Base-by-base conservation (phyloP, 2,888 invertebrate species). In the Hecatera dysodea region DNA sequence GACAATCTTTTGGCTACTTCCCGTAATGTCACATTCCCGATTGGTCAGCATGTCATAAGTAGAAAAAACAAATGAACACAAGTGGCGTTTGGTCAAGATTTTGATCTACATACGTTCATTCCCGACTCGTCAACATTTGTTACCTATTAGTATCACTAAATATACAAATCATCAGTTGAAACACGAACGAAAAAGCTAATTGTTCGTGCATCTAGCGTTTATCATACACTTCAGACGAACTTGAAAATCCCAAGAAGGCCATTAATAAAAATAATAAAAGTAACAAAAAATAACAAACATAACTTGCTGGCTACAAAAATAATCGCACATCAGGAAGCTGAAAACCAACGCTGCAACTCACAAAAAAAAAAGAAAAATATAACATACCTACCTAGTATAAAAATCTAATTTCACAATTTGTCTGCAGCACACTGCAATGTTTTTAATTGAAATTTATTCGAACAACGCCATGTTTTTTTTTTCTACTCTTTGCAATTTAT, bases 361-460 rank as follows among this genome's bases (percentile, higher is more conserved):
- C n/a, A 46, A 42, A 46, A 60, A 67, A 36, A 52, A 22, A 24
- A 36, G 46, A 36, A 39, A 24, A 39, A 17, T 4, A 3, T 1
- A n/a, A n/a, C n/a, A n/a, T n/a, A n/a, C n/a, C n/a, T 17, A 48
- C 22, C 19, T 17, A 27, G 29, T 42, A 46, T 59, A 74, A 57
- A 75, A 84, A 74, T 63, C 53, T 76, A 79, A 78, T 83, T 78
- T 77, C 59, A 22, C 70, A 71, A 67, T 78, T 78, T 63, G 67
- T 74, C 72, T 64, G 80, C 78, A 75, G 48, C 75, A 62, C 60
- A 64, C 61, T 82, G 78, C 78, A 81, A 81, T 75, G 67, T 85
- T 87, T 81, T 83, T 83, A 87, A 87, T 87, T 83, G 79, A 78
- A 80, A 82, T 85, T 78, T 80, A 85, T 83, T 78, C 71, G 55